Evolutionary conservation across 1,140 invertebrate species (phyloP), one percentile per base, ranked within the genome.

Genomic region (Tetragnatha versicolor): DNA sequence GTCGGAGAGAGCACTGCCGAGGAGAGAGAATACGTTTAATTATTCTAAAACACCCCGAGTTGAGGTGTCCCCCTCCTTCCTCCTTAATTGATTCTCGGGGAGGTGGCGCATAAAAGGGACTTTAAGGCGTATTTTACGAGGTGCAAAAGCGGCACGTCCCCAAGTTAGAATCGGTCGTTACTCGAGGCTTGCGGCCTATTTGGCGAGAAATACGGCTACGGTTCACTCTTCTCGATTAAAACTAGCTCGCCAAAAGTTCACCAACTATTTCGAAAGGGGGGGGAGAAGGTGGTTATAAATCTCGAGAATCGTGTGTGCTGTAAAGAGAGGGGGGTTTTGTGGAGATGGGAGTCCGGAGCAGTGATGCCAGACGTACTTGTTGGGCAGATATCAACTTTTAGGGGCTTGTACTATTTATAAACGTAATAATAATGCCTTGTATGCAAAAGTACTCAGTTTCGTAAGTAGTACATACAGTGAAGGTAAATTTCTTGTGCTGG

Each of bases 41-140:
- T 75, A 75, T 75, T 75, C 70, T 75, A 75, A 75, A 75, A 75
- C 70, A 61, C 58, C n/a, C 25, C 29, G 70, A 75, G 70, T 75
- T 17, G 70, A 75, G 70, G 33, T 75, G 70, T 75, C 20, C 22
- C 27, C n/a, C 22, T 61, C 39, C 70, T 75, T 47, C 70, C 63
- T 55, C 58, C 27, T 35, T 75, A 75, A 75, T 75, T 75, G 70
- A 75, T 75, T 75, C 58, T 27, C 42, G 35, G 12, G 7, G 27
- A 39, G 69, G 53, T 53, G 49, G 49, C 39, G 53, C 70, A 75
- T 75, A 75, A 75, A 75, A 35, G 39, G 42, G 39, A 37, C 63
- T 72, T 75, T 75, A 75, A 63, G 70, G 58, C 42, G 55, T 37
- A 63, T 75, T 75, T 75, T 75, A 75, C 42, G 70, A 75, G 70